These are phyloP conservation scores for Drosophila algonquin DNA, from an alignment of 2,888 invertebrate species.

Conservation along the genomic window DNA sequence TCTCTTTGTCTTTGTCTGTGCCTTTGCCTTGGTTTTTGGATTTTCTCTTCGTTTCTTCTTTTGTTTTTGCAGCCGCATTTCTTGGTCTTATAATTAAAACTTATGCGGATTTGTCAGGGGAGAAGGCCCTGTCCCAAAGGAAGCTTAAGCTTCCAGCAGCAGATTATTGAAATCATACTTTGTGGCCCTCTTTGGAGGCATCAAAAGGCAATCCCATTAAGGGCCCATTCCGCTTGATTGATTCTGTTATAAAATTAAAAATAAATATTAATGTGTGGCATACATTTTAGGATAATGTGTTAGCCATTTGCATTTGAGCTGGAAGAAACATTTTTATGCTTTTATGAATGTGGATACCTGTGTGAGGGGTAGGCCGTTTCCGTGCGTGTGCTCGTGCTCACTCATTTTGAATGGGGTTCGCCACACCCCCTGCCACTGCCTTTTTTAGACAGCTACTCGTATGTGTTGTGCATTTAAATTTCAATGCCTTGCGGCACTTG, in stretches of 20 bases:
- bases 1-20: conserved; percentile 7
- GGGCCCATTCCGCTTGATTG: conserved; percentile 62
- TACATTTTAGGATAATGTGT: conserved; percentile 65
- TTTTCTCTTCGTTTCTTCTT: conserved; percentile 31
- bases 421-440: conserved; percentile 25
- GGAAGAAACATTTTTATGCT: conserved; percentile 20
- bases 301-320: conserved; percentile 63
- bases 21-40: conserved; percentile 7
- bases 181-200: neutral
- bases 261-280: conserved; percentile 67
- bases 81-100: conserved; percentile 67
- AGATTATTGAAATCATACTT: conserved; percentile 11
- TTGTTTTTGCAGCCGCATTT: conserved; percentile 24
- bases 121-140: conserved; percentile 10
- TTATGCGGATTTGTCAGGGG: conserved; percentile 50
- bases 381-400: conserved; percentile 54
- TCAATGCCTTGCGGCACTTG: conserved; percentile 62
- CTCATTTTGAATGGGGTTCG: conserved; percentile 52
- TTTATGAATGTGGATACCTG: conserved; percentile 2
- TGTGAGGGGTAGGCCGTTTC: conserved; percentile 45
- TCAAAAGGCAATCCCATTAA: conserved; percentile 37
- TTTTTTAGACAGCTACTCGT: conserved; percentile 63
- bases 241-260: conserved; percentile 68
- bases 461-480: conserved; percentile 78
- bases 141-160: conserved; percentile 15